phyloP scores from a whole-genome alignment of 2,797 vertebrate genomes.

The Naso thynnoides region DNA sequence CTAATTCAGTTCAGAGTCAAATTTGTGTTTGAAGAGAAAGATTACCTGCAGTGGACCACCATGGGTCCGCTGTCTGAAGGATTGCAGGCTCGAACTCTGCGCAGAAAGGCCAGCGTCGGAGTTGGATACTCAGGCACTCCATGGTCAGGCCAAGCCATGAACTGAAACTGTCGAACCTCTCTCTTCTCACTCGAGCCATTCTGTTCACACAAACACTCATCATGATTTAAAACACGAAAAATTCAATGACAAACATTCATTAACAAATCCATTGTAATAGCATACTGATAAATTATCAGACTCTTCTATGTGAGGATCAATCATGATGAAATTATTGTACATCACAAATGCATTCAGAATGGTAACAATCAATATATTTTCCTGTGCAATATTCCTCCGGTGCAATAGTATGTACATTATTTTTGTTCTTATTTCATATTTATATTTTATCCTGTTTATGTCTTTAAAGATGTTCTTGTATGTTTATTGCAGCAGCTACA shows the following conservation, averaged over 20 bases:
- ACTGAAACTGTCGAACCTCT: constrained; percentile 97
- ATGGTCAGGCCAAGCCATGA: constrained; percentile 97
- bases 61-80: constrained; percentile 93
- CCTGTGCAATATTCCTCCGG: neutral
- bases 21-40: neutral
- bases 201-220: constrained; percentile 74
- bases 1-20: neutral
- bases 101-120: constrained; percentile 92
- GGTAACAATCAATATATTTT: neutral
- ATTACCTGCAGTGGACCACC: constrained; percentile 97
- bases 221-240: neutral
- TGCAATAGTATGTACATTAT: too few relatives aligned
- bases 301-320: neutral
- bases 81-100: constrained; percentile 93
- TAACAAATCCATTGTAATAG: neutral
- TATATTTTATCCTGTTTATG: too few relatives aligned
- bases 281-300: neutral
- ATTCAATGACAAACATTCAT: constrained; percentile 6
- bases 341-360: constrained; percentile 2
- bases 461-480: too few relatives aligned
- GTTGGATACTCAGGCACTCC: constrained; percentile 97
- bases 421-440: too few relatives aligned
- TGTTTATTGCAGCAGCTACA: too few relatives aligned
- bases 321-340: neutral
- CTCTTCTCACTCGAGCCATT: constrained; percentile 95